Conservation (phyloP, 2,888 invertebrate species). For the Lydus trimaculatus region DNA sequence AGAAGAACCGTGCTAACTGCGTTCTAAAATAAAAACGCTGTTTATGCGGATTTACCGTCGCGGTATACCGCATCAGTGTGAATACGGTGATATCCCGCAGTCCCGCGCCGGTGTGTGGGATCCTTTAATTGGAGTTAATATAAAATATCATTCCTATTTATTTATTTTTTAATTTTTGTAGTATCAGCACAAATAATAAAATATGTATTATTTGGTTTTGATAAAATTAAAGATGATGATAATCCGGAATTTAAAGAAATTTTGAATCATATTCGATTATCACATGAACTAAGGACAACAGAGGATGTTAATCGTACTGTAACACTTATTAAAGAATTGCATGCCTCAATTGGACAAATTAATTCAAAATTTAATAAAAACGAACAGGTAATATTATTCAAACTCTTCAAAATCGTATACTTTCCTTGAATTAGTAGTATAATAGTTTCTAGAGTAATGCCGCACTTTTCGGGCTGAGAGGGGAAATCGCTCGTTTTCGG, state of each 20-base stretch:
- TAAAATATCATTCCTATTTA: conserved; percentile 5
- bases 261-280: conserved; percentile 62
- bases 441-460: no score
- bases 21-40: no score
- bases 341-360: conserved; percentile 72
- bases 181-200: conserved; percentile 50
- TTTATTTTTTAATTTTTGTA: conserved; percentile 35
- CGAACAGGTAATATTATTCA: conserved; percentile 63
- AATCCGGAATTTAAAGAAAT: conserved; percentile 52
- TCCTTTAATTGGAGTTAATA: no score
- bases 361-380: conserved; percentile 72
- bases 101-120: no score
- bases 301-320: conserved; percentile 64
- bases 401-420: no score
- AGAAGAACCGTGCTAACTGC: no score
- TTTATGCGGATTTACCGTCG: no score
- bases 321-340: conserved; percentile 61
- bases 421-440: no score
- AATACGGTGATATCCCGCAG: no score
- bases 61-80: no score
- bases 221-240: conserved; percentile 61
- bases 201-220: conserved; percentile 66
- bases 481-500: no score
- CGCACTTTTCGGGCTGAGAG: no score
- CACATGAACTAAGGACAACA: conserved; percentile 60